Base-by-base conservation (phyloP, 2,888 invertebrate genomes). In the Ophioninae sp. region DNA sequence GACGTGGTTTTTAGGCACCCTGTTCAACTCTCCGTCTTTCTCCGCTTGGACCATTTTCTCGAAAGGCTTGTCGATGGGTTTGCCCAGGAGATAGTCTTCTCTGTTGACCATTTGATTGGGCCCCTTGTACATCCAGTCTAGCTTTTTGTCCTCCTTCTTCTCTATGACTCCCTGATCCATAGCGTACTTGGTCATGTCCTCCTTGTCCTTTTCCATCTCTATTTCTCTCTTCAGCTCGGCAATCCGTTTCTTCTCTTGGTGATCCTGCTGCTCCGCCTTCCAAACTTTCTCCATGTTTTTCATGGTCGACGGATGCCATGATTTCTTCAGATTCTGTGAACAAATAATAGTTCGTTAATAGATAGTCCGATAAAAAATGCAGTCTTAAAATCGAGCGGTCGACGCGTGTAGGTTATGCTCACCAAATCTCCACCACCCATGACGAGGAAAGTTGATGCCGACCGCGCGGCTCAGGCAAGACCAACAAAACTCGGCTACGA, bases 61-160 rank as follows among this genome's bases (percentile, higher is more conserved):
- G 93, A 97, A 95, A 73, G 95, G 95, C 93, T 97, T 97, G 88
- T 98, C 98, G 79, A 97, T 95, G 65, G 95, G 94, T 89, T 96
- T 95, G 0, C 98, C 98, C 58, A 98, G 93, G 37, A 99, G 94
- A 93, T 98, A 99, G 85, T 98, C 98, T 91, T 99, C 98, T 41
- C 96, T 94, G 88, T 98, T 96, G 0, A 95, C 95, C 87, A 94
- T 93, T 30, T 94, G 93, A 80, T 93, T 93, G 8, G 94, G 93
- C 6, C 94, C 94, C 94, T 97, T 96, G 91, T 98, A 97, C 97
- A 97, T 97, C 97, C 97, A 98, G 91, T 97, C 96, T 74, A 98
- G 93, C 85, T 97, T 96, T 80, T 95, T 94, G 77, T 95, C 95
- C 76, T 93, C 93, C 67, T 90, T 93, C 20, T 91, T 91, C 0